Evolutionary conservation across 2,888 invertebrate genomes (phyloP).

Genomic region (Hypselothyrea guttata): DNA sequence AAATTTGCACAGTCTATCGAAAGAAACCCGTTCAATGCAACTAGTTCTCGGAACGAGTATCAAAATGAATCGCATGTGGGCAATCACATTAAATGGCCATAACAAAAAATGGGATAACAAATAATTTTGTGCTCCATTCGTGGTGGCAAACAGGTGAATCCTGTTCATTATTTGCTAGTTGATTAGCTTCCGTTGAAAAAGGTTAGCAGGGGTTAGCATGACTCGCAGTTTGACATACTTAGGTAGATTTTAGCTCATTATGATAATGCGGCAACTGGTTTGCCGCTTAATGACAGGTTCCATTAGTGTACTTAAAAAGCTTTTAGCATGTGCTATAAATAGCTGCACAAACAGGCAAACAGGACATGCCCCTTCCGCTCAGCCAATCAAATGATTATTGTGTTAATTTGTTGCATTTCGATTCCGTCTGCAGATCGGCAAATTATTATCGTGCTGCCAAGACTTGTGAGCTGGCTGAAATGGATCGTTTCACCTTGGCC

Average conservation of each 20-base stretch:
- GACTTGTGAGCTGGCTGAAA: conserved; percentile 93
- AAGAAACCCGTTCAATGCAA: conserved; percentile 5
- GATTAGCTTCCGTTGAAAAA: too few relatives aligned
- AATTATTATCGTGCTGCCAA: conserved; percentile 93
- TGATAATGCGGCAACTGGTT: too few relatives aligned
- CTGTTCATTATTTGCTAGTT: too few relatives aligned
- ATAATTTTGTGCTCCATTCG: too few relatives aligned
- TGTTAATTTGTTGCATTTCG: not conserved
- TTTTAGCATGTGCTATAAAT: not conserved
- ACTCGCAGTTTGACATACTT: too few relatives aligned
- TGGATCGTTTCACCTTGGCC: conserved; percentile 94
- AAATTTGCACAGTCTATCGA: not conserved
- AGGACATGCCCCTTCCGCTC: too few relatives aligned
- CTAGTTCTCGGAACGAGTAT: conserved; percentile 4
- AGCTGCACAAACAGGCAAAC: not conserved
- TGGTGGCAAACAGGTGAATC: too few relatives aligned
- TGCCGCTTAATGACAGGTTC: too few relatives aligned
- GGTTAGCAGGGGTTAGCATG: too few relatives aligned
- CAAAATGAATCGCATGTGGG: conserved; percentile 3
- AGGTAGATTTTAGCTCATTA: too few relatives aligned
- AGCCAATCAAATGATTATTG: not conserved
- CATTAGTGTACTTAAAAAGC: too few relatives aligned
- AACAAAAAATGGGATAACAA: too few relatives aligned
- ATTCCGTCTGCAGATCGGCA: conserved; percentile 87
- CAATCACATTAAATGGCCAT: not conserved